phyloP scores from a whole-genome alignment of 2,797 vertebrate species.

The Tragelaphus eurycerus region DNA sequence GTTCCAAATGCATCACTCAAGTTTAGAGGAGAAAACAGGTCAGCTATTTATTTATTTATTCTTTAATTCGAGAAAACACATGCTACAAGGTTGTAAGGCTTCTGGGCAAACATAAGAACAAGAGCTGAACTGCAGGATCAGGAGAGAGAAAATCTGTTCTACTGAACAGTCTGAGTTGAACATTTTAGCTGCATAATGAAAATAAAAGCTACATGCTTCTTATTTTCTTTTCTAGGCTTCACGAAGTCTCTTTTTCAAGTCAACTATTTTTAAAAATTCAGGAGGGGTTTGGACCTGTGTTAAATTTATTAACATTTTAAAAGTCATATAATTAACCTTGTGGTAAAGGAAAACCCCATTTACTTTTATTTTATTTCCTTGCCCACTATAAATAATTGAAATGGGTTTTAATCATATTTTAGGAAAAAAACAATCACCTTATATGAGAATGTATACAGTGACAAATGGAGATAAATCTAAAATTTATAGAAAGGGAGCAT shows the following conservation, averaged over 20 bases:
- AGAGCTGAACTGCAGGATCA: background rate
- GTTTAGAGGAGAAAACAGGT: constrained; percentile 29
- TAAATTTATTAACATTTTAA: constrained; percentile 76
- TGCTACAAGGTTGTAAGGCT: background rate
- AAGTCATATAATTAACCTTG: constrained; percentile 68
- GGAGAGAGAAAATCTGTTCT: background rate
- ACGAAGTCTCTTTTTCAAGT: background rate
- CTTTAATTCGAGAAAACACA: constrained; percentile 44
- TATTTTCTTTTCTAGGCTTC: background rate
- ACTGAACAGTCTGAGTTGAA: background rate
- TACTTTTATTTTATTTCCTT: constrained; percentile 60
- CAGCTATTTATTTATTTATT: constrained; percentile 59
- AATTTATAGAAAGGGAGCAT: constrained; percentile 96
- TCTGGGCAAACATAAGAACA: constrained; percentile 7
- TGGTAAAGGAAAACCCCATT: constrained; percentile 5
- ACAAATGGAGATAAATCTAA: constrained; percentile 96
- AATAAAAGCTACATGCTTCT: background rate
- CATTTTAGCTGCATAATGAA: background rate
- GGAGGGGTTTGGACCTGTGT: constrained; percentile 31
- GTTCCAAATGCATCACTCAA: constrained; percentile 6
- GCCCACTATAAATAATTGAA: constrained; percentile 86
- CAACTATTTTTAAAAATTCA: constrained; percentile 29
- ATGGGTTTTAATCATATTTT: constrained; percentile 89
- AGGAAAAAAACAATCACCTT: constrained; percentile 79
- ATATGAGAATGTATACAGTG: constrained; percentile 84